Base-by-base conservation (phyloP, 2,888 invertebrate genomes). In the Gymnocheta viridis region DNA sequence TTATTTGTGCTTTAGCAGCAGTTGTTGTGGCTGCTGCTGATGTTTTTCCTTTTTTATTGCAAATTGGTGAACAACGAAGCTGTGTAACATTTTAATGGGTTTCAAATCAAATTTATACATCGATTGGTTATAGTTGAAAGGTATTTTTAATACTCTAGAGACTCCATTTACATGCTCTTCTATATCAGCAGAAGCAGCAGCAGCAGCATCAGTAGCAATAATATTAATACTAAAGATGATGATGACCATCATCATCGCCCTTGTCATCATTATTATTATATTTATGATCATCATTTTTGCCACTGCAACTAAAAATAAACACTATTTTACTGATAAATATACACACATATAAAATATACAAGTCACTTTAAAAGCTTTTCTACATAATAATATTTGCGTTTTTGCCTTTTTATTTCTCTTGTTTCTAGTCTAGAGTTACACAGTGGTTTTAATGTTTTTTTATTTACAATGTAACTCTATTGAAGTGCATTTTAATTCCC, bases 331-430 rank as follows among this genome's bases (percentile, higher is more conserved):
- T 22, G 9, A 14, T 17, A 54, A 17, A 82, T 14, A 14, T 47
- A 22, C 54, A 60, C 32, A 49, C 22, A 47, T 9, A 47, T 9
- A 62, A 1, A 24, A 19, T 17, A 6, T 14, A 58, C 24, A 64
- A 72, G 35, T 58, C 24, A 54, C 77, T 70, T 70, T 83, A 85
- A 86, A 86, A 85, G 88, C 89, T 88, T 88, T 89, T 88, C 86
- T 87, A 87, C 88, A 89, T 89, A 88, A 89, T 89, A 88, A 88
- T 87, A 88, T 87, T 86, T 86, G 87, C 87, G 86, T 87, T 87
- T 88, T 87, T 87, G 87, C 86, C 86, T n/a, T 27, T 38, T 77
- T 74, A 74, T 60, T 0, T 7, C 10, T 4, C 7, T 1, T 17
- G 17, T 56, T 56, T 17, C 7, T 29, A 17, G 67, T 83, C 72